Percentiles rank a stretch among this genome's conserved stretches.
phyloP scores from a whole-genome alignment of 92 coral and sea anemone species.

The Ricordea florida region DNA sequence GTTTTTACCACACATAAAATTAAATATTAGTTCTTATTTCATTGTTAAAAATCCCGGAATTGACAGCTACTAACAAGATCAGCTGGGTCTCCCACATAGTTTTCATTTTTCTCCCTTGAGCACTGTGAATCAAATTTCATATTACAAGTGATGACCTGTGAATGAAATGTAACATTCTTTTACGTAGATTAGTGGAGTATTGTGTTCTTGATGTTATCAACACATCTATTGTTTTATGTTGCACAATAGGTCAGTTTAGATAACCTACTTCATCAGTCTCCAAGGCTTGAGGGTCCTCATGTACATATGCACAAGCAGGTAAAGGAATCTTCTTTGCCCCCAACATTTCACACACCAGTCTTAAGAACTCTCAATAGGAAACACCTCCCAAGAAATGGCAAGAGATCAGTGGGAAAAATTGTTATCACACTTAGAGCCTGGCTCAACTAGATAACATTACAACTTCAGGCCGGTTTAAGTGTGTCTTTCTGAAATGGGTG shows the following conservation, averaged over 20 bases:
- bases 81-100: neutral
- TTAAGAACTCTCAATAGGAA: conserved; percentile 52
- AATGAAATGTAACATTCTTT: neutral
- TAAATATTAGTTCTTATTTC: too few species aligned
- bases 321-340: conserved; percentile 56
- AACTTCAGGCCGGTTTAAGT: too few species aligned
- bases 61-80: too few species aligned
- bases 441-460: too few species aligned
- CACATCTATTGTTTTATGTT: neutral
- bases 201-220: neutral
- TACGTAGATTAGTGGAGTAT: too few species aligned
- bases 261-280: neutral
- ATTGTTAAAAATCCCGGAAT: too few species aligned
- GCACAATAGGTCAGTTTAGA: neutral
- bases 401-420: neutral
- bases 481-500: too few species aligned
- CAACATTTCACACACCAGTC: conserved; percentile 51
- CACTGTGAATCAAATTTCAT: neutral
- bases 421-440: too few species aligned
- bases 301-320: conserved; percentile 59
- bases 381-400: conserved; percentile 48
- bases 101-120: neutral
- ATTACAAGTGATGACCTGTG: conserved; percentile 4
- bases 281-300: neutral
- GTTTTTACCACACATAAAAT: too few species aligned